phyloP scores from a whole-genome alignment of 2,888 invertebrate species.

The Lithophane socia region DNA sequence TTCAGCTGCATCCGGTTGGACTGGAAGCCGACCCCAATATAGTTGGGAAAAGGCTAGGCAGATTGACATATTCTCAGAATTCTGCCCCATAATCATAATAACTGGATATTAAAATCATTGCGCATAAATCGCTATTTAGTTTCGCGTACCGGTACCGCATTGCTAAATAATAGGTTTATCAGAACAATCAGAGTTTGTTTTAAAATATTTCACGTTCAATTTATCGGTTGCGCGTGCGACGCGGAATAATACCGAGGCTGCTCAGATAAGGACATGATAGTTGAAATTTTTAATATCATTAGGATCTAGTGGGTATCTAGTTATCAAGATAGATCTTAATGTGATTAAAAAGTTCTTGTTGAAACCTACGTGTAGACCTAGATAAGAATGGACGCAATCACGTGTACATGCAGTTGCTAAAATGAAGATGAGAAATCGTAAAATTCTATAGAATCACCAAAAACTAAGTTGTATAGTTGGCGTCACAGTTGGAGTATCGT shows the following conservation, averaged over 20 bases:
- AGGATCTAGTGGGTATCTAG: constrained; percentile 10
- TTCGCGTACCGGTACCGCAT: constrained; percentile 11
- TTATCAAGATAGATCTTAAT: constrained; percentile 21
- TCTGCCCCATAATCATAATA: not conserved
- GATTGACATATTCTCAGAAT: not conserved
- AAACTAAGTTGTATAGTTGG: not conserved
- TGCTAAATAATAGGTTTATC: constrained; percentile 35
- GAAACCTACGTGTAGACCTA: not conserved
- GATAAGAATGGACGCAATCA: constrained; percentile 12
- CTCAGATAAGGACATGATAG: constrained; percentile 15
- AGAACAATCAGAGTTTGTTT: constrained; percentile 5
- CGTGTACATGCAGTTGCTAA: constrained; percentile 1
- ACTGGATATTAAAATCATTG: not conserved
- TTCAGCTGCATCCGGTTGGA: no score
- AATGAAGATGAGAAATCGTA: not conserved
- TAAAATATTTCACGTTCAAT: constrained; percentile 45
- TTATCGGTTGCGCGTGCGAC: constrained; percentile 31
- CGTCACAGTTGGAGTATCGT: not conserved
- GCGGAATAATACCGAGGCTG: constrained; percentile 17
- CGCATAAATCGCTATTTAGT: not conserved
- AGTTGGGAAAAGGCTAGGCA: no score
- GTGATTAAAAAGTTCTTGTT: not conserved
- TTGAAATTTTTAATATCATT: constrained; percentile 25
- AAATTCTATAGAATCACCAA: not conserved
- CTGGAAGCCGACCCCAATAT: no score